Conservation (phyloP, 2,888 invertebrate genomes). For the Luperina nickerlii region DNA sequence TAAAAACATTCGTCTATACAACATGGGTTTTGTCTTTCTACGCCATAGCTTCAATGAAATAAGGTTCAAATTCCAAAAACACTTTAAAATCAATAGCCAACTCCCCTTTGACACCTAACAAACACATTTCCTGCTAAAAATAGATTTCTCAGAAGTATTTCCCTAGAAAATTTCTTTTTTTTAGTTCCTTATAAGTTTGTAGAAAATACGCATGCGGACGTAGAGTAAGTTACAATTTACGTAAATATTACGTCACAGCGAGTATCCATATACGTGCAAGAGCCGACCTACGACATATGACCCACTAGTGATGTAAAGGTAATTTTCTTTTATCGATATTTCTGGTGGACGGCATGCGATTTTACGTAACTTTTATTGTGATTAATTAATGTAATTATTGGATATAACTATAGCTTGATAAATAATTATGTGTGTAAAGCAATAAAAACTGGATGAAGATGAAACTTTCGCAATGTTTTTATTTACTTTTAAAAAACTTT, state of each 20-base stretch:
- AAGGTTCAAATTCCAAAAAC: conserved; percentile 19
- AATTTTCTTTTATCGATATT: conserved; percentile 42
- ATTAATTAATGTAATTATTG: conserved; percentile 23
- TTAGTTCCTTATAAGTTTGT: conserved; percentile 32
- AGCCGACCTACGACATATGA: conserved; percentile 84
- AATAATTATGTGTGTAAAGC: not conserved
- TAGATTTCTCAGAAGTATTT: not conserved
- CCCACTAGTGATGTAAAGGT: conserved; percentile 76
- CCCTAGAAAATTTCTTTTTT: not conserved
- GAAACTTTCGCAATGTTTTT: not conserved
- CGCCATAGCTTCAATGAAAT: not conserved
- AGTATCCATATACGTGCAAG: conserved; percentile 79
- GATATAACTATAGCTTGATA: conserved; percentile 1
- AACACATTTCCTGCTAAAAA: conserved; percentile 15
- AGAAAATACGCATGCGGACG: conserved; percentile 21
- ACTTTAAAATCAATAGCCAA: not conserved
- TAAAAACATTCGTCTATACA: not conserved
- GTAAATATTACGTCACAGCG: conserved; percentile 81
- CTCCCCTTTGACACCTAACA: not conserved
- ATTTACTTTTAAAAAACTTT: not conserved
- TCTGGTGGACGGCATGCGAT: conserved; percentile 11
- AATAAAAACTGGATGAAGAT: not conserved
- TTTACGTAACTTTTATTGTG: conserved; percentile 25
- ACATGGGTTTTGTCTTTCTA: not conserved
- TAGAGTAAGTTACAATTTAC: conserved; percentile 69